These are phyloP conservation scores for Macquaria australasica DNA, from an alignment of 2,113 vertebrate species.

Conservation along the genomic window DNA sequence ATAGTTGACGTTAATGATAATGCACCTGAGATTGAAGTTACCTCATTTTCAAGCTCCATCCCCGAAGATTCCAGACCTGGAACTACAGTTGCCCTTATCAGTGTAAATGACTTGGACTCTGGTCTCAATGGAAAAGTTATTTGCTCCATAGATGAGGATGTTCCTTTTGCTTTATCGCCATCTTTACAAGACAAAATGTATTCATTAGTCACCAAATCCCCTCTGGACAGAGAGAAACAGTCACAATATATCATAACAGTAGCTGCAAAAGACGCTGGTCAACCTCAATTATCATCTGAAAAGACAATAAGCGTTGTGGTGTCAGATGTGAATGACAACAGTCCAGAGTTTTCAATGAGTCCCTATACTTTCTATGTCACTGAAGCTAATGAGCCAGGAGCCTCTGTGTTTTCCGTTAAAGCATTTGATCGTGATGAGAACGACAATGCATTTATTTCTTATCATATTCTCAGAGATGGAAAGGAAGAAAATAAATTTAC, in stretches of 20 bases:
- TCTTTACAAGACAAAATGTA: conserved; percentile 63
- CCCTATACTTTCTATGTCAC: conserved; percentile 67
- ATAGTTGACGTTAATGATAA: conserved; percentile 68
- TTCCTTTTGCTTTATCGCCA: conserved; percentile 52
- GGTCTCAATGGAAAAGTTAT: conserved; percentile 70
- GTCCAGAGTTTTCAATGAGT: conserved; percentile 69
- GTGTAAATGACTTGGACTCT: conserved; percentile 67
- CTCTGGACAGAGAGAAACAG: conserved; percentile 76
- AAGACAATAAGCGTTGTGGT: conserved; percentile 57
- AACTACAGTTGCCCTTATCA: conserved; percentile 65
- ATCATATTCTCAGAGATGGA: conserved; percentile 63
- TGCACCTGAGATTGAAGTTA: conserved; percentile 62
- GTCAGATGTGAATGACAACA: conserved; percentile 76
- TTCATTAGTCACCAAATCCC: conserved; percentile 55
- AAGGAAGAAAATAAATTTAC: background rate
- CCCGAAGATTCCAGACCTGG: conserved; percentile 68
- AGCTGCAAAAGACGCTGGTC: conserved; percentile 67
- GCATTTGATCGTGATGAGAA: conserved; percentile 69
- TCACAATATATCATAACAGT: conserved; percentile 63
- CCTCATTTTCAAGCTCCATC: conserved; percentile 52
- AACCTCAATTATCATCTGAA: conserved; percentile 53
- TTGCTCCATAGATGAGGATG: conserved; percentile 43
- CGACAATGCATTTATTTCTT: conserved; percentile 30
- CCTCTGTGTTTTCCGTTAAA: conserved; percentile 63
- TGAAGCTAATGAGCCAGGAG: conserved; percentile 34